Evolutionary conservation across 2,888 invertebrate genomes (phyloP).

Genomic region (Acleris literana): DNA sequence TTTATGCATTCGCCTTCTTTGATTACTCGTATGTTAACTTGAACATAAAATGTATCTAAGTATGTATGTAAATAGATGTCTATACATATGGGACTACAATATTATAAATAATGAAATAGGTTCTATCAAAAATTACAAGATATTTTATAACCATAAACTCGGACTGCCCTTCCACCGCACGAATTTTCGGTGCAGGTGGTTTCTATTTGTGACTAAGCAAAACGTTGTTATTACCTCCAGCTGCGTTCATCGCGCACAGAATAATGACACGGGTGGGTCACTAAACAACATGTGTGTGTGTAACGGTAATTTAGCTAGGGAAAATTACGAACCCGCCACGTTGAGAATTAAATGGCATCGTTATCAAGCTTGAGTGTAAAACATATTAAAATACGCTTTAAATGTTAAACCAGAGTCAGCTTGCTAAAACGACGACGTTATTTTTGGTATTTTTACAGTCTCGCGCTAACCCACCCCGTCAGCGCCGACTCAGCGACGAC

Average conservation of each 20-base stretch:
- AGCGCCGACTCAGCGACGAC: neutral
- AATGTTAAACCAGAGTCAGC: conserved; percentile 1
- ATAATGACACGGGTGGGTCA: conserved; percentile 26
- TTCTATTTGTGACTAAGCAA: conserved; percentile 21
- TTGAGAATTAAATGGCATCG: neutral
- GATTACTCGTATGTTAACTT: no score
- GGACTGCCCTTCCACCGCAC: neutral
- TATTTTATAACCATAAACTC: no score
- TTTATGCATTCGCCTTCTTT: no score
- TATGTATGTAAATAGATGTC: no score
- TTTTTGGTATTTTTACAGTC: conserved; percentile 6
- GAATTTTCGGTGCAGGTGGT: conserved; percentile 13
- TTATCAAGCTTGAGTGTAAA: neutral
- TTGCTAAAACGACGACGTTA: neutral
- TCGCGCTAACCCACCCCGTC: neutral
- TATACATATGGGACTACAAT: no score
- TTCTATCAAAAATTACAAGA: no score
- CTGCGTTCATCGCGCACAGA: conserved; percentile 6
- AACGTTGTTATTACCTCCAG: conserved; percentile 17
- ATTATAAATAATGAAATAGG: no score
- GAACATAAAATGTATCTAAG: no score
- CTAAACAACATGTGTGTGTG: neutral
- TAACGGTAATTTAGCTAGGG: conserved; percentile 7
- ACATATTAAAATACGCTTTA: neutral
- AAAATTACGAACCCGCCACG: conserved; percentile 11